Percentiles rank a stretch among this genome's conserved stretches.
phyloP scores from a whole-genome alignment of 2,113 vertebrate genomes.

The Cryptoleucopteryx plumbea region DNA sequence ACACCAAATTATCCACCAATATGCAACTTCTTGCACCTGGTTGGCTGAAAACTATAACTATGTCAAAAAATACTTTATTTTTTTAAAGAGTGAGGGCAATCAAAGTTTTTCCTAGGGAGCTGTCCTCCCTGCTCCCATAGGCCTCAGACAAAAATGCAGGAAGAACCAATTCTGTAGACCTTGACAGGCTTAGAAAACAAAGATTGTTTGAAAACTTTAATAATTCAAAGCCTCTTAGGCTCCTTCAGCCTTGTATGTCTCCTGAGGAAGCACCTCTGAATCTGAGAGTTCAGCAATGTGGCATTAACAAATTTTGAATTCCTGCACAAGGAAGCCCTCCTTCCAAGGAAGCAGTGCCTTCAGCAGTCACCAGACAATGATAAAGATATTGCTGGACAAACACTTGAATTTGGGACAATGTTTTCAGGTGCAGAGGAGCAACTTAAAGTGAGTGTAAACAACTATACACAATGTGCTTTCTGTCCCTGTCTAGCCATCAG shows the following conservation, averaged over 20 bases:
- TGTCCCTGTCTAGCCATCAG: neutral
- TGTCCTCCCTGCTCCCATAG: neutral
- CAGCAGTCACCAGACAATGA: neutral
- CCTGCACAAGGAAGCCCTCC: neutral
- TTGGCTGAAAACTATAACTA: neutral
- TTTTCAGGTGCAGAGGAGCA: neutral
- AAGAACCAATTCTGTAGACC: neutral
- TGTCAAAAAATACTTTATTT: neutral
- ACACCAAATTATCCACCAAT: neutral
- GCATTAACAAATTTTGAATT: neutral
- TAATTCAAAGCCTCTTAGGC: neutral
- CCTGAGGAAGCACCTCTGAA: neutral
- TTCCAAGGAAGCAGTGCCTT: neutral
- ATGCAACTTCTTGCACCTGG: neutral
- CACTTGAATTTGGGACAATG: rapidly evolving
- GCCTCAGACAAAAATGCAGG: neutral
- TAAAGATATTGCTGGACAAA: neutral
- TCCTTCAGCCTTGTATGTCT: neutral
- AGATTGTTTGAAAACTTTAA: neutral
- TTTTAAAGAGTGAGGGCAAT: neutral
- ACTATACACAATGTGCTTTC: neutral
- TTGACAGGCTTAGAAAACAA: neutral
- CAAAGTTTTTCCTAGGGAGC: neutral
- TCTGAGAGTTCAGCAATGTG: neutral
- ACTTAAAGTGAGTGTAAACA: neutral